Percentiles rank a stretch among this genome's conserved stretches.
These are phyloP conservation scores for Plemyria rubiginata DNA, from an alignment of 2,888 invertebrate genomes.

Conservation along the genomic window DNA sequence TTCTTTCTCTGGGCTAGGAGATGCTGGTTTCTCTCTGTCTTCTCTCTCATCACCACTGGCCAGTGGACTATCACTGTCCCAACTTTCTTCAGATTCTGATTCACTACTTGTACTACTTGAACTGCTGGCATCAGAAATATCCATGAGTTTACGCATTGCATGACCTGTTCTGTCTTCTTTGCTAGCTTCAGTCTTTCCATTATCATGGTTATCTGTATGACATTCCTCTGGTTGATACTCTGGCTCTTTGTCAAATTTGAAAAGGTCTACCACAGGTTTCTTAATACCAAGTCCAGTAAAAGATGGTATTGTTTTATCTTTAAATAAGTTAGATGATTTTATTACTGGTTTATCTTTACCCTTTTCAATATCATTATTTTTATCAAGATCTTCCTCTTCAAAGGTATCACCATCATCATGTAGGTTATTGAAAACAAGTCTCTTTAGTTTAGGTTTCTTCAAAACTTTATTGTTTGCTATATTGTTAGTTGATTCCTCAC, in stretches of 20 bases:
- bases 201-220: constrained; percentile 68
- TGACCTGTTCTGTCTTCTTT: constrained; percentile 77
- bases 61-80: constrained; percentile 73
- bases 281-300: constrained; percentile 68
- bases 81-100: constrained; percentile 77
- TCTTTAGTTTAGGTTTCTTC: constrained; percentile 80
- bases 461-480: constrained; percentile 73
- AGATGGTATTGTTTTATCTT: constrained; percentile 75
- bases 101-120: constrained; percentile 76
- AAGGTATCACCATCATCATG: constrained; percentile 65
- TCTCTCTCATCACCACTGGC: constrained; percentile 61
- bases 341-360: constrained; percentile 61
- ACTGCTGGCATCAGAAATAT: constrained; percentile 80
- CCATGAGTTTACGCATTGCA: constrained; percentile 78
- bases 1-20: constrained; percentile 78
- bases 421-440: constrained; percentile 75
- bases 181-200: constrained; percentile 61
- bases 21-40: constrained; percentile 68
- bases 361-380: constrained; percentile 64
- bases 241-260: constrained; percentile 74
- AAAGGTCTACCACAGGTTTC: constrained; percentile 69
- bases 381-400: constrained; percentile 65
- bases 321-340: constrained; percentile 71
- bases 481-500: constrained; percentile 79
- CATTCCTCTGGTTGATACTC: constrained; percentile 73